Base-by-base conservation (phyloP, 1,140 invertebrate genomes). In the Propsilocerus akamusi region DNA sequence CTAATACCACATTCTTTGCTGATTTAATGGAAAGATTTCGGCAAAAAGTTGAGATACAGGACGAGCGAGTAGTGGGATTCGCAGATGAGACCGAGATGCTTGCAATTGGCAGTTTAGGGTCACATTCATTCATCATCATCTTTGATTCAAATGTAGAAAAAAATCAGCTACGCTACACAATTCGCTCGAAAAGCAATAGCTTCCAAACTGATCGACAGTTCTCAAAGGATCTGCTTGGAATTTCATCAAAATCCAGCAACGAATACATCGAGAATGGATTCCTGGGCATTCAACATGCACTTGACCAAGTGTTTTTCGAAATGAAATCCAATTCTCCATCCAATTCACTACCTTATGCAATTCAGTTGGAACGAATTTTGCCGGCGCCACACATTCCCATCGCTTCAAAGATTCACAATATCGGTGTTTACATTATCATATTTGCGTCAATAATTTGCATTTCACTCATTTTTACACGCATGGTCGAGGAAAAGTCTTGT, bases 401-500 rank as follows among this genome's bases (percentile, higher is more conserved):
- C 2, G 12, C 24, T 11, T 47, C 46, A 25, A 51, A 25, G 25
- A 28, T 48, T 12, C 22, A 32, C 22, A 32, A 14, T 17, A 11
- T 26, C n/a, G 14, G 20, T 24, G 12, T 46, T 56, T 59, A 20
- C 17, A 17, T 52, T 32, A 23, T 30, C 17, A n/a, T 52, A 46
- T 48, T 26, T 10, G 34, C 26, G 20, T 28, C 17, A 28, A 26
- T 47, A 25, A 48, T 24, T 24, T 52, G 20, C 26, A 52, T 37
- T n/a, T 25, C 25, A 14, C 22, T 46, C 26, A 41, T 49, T 47
- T 26, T 41, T 28, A 41, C 48, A 49, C 48, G 47, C 25, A 52
- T 62, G 30, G 63, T 65, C 0, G 63, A 65, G 50, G 63, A 65
- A 51, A 65, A 65, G 37, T 60, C 62, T 47, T 59, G 62, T 53